Evolutionary conservation across 2,113 vertebrate species (phyloP).

Genomic region (Rhea americana): DNA sequence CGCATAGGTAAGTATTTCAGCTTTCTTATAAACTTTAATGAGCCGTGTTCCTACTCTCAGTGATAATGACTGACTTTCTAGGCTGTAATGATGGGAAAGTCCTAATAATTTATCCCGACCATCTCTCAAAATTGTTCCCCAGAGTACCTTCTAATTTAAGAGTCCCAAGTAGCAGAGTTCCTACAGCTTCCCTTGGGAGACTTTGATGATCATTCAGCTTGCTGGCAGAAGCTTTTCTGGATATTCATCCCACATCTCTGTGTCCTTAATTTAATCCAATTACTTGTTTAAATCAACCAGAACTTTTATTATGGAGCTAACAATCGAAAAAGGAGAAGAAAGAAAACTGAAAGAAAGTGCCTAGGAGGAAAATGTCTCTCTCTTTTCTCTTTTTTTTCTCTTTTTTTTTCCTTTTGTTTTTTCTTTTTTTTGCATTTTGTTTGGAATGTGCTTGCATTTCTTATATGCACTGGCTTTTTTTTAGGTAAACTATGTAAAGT

Average conservation of each 20-base stretch:
- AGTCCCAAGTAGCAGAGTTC: neutral
- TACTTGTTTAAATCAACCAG: slow-evolving; percentile 11
- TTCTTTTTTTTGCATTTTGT: no score
- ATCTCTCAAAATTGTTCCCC: slow-evolving; percentile 21
- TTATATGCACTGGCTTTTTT: neutral
- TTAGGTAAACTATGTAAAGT: neutral
- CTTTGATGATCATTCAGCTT: neutral
- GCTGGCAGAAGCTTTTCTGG: neutral
- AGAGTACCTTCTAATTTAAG: neutral
- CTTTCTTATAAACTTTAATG: slow-evolving; percentile 45
- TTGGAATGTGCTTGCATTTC: neutral
- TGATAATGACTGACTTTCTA: slow-evolving; percentile 32
- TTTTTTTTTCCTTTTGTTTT: no score
- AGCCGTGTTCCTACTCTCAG: neutral
- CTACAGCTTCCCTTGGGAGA: neutral
- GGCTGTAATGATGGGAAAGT: neutral
- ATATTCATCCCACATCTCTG: neutral
- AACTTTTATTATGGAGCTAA: neutral
- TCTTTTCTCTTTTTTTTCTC: no score
- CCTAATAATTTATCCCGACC: slow-evolving; percentile 8
- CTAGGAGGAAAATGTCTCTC: neutral
- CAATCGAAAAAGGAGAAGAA: neutral
- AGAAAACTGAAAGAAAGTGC: neutral
- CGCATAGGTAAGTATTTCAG: neutral
- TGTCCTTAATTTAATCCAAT: slow-evolving; percentile 1